Percentiles rank a stretch among this genome's conserved stretches.
Evolutionary conservation across 2,113 vertebrate species (phyloP).

Genomic region (Pan troglodytes): NHGRI_mPanTro3-v2.1_pri NC_072410.2:85996501-85997000

Average conservation of each 20-base stretch:
- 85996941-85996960: neutral
- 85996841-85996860: neutral
- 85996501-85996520: slow-evolving; percentile 90
- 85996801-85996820: neutral
- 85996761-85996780: neutral
- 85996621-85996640: neutral
- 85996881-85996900: neutral
- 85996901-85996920: neutral
- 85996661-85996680: neutral
- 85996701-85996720: neutral
- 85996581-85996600: slow-evolving; percentile 56
- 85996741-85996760: neutral
- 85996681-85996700: neutral
- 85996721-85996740: neutral
- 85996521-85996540: slow-evolving; percentile 91
- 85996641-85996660: neutral
- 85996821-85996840: neutral
- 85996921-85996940: neutral
- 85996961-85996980: neutral
- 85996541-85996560: slow-evolving; percentile 93
- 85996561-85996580: slow-evolving; percentile 63
- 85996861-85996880: neutral
- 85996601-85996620: slow-evolving; percentile 25
- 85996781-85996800: neutral
- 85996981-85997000: neutral